A percentile compares a stretch with the other conserved stretches of the same genome.
Conservation (phyloP, 2,113 vertebrate species). For the Sylvilagus bachmani region DNA sequence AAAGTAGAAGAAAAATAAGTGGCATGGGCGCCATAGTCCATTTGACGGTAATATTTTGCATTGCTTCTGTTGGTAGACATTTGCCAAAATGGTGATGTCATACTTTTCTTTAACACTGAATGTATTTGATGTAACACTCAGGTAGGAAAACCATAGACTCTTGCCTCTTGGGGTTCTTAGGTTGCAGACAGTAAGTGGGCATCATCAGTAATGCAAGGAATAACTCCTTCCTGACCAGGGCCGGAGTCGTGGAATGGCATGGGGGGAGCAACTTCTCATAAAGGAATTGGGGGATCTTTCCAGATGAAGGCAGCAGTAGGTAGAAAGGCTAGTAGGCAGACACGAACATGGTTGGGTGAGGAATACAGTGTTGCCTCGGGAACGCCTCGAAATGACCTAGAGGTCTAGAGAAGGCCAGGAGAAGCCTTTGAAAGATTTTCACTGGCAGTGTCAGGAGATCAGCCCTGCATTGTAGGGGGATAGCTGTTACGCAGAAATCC, state of each 20-base stretch:
- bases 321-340: not conserved
- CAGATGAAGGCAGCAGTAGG: not conserved
- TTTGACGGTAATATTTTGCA: not conserved
- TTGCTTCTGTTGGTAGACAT: not conserved
- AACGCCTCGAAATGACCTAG: not conserved
- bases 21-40: not conserved
- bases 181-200: not conserved
- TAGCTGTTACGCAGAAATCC: not conserved
- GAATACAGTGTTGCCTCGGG: not conserved
- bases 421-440: not conserved
- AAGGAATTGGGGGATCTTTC: not conserved
- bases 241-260: not conserved
- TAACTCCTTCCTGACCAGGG: not conserved
- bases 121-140: constrained; percentile 21
- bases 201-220: not conserved
- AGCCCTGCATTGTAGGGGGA: not conserved
- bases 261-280: not conserved
- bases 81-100: not conserved
- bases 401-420: not conserved
- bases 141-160: not conserved
- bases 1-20: constrained; percentile 47
- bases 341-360: not conserved
- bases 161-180: not conserved
- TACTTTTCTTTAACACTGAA: not conserved
- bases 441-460: not conserved